A percentile compares a stretch with the other conserved stretches of the same genome.
These are phyloP conservation scores for Seira sanloemensis DNA, from an alignment of 2,888 invertebrate genomes.

Conservation along the genomic window DNA sequence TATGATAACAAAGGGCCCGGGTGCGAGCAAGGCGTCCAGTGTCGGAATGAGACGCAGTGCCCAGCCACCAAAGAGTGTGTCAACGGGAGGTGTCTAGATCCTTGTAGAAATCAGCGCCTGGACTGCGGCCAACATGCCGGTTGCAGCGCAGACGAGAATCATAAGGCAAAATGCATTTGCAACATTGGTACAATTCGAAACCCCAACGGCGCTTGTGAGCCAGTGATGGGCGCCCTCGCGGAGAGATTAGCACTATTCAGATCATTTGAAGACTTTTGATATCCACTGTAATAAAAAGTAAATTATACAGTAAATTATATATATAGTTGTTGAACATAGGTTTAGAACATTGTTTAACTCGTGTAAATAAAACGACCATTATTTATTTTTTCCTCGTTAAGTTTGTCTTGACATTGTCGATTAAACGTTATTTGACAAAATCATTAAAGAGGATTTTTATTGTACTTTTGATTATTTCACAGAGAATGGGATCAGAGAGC, in stretches of 20 bases:
- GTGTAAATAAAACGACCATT: no score
- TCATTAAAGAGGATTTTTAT: no score
- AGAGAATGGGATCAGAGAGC: no score
- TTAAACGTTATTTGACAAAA: no score
- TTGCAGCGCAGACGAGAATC: slow-evolving; percentile 55
- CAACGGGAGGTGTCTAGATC: slow-evolving; percentile 63
- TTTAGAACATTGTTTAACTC: no score
- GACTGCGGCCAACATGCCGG: slow-evolving; percentile 55
- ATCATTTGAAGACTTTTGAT: slow-evolving; percentile 63
- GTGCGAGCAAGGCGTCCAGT: slow-evolving; percentile 60
- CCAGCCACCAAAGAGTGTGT: slow-evolving; percentile 49
- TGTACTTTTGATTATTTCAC: no score
- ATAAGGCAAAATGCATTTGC: slow-evolving; percentile 56
- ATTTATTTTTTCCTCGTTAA: no score
- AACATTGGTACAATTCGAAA: slow-evolving; percentile 66
- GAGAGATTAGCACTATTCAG: slow-evolving; percentile 59
- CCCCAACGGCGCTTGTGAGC: slow-evolving; percentile 60
- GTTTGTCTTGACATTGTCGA: no score
- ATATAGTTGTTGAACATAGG: no score
- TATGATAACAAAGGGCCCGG: slow-evolving; percentile 43
- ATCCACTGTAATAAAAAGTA: no score
- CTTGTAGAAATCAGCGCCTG: slow-evolving; percentile 43
- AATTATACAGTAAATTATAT: no score
- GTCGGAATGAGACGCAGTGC: slow-evolving; percentile 56
- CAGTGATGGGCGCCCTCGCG: slow-evolving; percentile 62